Conservation (phyloP, 2,797 vertebrate species). For the Botia almorhae region DNA sequence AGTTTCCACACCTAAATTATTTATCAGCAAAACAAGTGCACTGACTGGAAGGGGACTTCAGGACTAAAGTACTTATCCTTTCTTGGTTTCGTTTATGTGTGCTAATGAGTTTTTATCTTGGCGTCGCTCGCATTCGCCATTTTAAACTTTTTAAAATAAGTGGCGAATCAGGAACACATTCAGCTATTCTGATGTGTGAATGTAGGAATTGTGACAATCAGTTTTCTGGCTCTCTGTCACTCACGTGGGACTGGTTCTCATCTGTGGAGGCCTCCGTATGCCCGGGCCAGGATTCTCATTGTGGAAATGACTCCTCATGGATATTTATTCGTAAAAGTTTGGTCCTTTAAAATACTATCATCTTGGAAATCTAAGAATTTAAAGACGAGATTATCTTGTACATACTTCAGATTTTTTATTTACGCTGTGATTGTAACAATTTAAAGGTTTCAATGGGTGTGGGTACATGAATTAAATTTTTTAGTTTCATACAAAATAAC, state of each 20-base stretch:
- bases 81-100: conserved; percentile 63
- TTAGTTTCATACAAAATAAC: background rate
- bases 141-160: conserved; percentile 30
- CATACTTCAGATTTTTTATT: conserved; percentile 32
- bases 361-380: conserved; percentile 25
- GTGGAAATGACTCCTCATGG: conserved; percentile 17
- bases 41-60: conserved; percentile 75
- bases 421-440: conserved; percentile 23
- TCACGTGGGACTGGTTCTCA: conserved; percentile 70
- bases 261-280: conserved; percentile 42
- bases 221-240: conserved; percentile 41
- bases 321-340: conserved; percentile 3
- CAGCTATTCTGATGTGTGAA: conserved; percentile 25
- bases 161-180: conserved; percentile 27
- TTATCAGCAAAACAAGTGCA: conserved; percentile 77
- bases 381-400: conserved; percentile 33
- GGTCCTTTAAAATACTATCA: conserved; percentile 32
- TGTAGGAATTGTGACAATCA: conserved; percentile 61
- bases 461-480: background rate
- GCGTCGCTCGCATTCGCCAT: conserved; percentile 40
- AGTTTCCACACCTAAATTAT: conserved; percentile 66
- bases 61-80: conserved; percentile 76
- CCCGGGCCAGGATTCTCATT: conserved; percentile 60
- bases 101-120: conserved; percentile 48
- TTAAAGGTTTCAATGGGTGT: conserved; percentile 2